Conservation (phyloP, 2,797 vertebrate species). For the Dipus sagitta region DNA sequence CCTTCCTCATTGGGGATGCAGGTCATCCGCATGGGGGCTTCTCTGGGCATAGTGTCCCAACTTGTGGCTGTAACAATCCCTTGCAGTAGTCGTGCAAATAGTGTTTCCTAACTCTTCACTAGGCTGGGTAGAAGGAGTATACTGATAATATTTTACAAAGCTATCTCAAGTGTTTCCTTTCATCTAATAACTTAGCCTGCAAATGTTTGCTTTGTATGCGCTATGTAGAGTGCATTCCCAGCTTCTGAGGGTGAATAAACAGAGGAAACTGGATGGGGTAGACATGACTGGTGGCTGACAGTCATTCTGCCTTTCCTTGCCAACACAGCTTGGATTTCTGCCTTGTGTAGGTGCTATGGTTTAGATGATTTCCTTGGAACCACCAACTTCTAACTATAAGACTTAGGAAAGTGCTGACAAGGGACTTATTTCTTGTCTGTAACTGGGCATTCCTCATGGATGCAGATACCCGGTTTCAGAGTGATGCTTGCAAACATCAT, state of each 20-base stretch:
- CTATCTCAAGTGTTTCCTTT: conserved; percentile 44
- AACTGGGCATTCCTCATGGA: neutral
- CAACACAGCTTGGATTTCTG: neutral
- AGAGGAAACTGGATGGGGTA: neutral
- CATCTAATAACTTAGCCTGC: conserved; percentile 20
- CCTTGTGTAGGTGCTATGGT: neutral
- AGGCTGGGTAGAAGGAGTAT: neutral
- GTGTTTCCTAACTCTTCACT: conserved; percentile 40
- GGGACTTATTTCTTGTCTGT: neutral
- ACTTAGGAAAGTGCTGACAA: neutral
- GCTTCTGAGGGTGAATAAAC: neutral
- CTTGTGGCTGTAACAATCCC: no score
- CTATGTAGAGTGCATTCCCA: neutral
- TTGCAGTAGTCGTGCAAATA: neutral
- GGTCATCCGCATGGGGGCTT: no score
- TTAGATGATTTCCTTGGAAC: neutral
- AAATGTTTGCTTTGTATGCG: conserved; percentile 38
- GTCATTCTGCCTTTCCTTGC: neutral
- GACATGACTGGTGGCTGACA: neutral
- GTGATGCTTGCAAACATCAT: neutral
- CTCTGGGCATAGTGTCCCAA: no score
- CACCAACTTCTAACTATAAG: conserved; percentile 1
- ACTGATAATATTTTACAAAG: conserved; percentile 35
- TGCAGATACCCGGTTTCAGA: neutral
- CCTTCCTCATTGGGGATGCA: no score